Conservation (phyloP, 2,113 vertebrate species). For the Bothrops jararaca region DNA sequence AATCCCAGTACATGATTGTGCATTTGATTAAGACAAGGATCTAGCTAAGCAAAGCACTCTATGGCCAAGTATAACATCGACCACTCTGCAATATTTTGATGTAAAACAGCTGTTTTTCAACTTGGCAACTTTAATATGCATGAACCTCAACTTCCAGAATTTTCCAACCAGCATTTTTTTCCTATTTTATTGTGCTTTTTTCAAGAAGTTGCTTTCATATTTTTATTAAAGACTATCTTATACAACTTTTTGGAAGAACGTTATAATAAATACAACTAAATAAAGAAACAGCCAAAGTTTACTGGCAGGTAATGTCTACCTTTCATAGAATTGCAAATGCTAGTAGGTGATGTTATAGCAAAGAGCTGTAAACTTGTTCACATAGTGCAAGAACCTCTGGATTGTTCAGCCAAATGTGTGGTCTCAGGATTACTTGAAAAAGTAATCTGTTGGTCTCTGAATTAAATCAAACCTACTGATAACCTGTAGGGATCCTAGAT, state of each 20-base stretch:
- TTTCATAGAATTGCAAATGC: not conserved
- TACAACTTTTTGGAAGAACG: not conserved
- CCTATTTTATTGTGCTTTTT: not conserved
- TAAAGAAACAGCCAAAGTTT: not conserved
- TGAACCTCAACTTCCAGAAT: not conserved
- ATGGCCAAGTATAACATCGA: not conserved
- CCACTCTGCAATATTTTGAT: not conserved
- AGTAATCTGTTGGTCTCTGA: not conserved
- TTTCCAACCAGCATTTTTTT: not conserved
- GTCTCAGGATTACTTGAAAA: not conserved
- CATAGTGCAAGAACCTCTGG: not conserved
- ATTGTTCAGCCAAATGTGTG: not conserved
- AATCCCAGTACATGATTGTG: accelerated
- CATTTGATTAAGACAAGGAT: conserved; percentile 51
- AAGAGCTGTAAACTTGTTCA: not conserved
- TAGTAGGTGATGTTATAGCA: not conserved
- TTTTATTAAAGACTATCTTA: not conserved
- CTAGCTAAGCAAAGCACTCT: not conserved
- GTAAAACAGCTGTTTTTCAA: not conserved
- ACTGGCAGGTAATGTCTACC: too few relatives aligned
- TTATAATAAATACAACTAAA: not conserved
- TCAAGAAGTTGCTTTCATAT: not conserved
- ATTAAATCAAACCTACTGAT: not conserved
- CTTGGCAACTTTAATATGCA: not conserved
- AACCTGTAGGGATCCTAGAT: not conserved